Evolutionary conservation across 92 coral and sea anemone species (phyloP), one percentile per base, ranked within the genome.

Genomic region (Meandrina meandrites): DNA sequence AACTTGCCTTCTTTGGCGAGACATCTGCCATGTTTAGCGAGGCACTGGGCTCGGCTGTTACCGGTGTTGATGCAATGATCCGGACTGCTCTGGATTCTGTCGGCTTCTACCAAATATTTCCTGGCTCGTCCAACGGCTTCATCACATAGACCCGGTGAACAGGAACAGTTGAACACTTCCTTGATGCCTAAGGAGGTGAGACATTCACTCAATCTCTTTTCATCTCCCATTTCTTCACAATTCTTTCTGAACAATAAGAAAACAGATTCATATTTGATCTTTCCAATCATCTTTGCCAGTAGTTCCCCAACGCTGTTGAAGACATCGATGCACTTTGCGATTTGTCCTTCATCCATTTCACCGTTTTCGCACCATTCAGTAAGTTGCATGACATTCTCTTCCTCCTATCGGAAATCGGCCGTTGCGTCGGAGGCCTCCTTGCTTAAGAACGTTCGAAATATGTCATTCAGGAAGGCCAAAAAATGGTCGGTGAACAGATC

Each of bases 21-120:
- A 19, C 92, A 83, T 12, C 92, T 80, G 15, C 87, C 92, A 77
- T 86, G 88, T 76, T 92, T 92, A 17, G 92, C 72, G 37, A 92
- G 80, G 48, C 94, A 92, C 79, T 92, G 92, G 15, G 94, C 94
- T 54, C 91, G 67, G 48, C 91, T 80, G 57, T 89, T 88, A 57
- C 88, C 91, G 8, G 60, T 28, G 34, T 81, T 82, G 57, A 89
- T 60, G 2, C 87, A 78, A 36, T 60, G 76, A 0, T 22, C 70
- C 16, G 10, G n/a, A n/a, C n/a, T n/a, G n/a, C n/a, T 51, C 78
- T 86, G 92, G 42, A 86, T 36, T 40, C 12, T 45, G 69, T 83
- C 54, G 7, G 94, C 92, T 74, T 32, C 60, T 54, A 78, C 66
- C 66, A 92, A 75, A 53, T 82, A 77, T 34, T 24, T 14, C 47